Evolutionary conservation across 2,888 invertebrate species (phyloP), one percentile per base, ranked within the genome.

Genomic region (Xylota segnis): DNA sequence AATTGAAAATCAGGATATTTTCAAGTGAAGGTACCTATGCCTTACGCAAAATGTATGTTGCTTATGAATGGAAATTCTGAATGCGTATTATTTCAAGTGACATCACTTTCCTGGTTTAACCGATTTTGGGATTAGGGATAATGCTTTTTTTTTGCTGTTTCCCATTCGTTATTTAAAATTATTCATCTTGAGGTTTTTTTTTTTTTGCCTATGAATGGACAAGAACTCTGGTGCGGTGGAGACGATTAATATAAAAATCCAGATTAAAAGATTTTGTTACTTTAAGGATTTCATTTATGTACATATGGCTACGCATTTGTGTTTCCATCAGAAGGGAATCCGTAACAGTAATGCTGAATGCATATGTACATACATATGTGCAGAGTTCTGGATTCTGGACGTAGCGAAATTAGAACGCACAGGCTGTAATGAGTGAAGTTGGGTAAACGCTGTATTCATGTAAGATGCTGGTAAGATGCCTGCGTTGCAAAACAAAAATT

Each of bases 41-140:
- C 86, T 86, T 86, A 68, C 86, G 82, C 16, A 81, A 86, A 77
- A 50, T 76, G 86, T 77, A 71, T 77, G 66, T 34, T 72, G 6
- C 10, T 50, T 27, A 66, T 82, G 74, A 79, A 86, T 86, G 82
- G 72, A 72, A 66, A 59, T 58, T 54, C 47, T 71, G 34, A 68
- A 70, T 50, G 61, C 65, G 47, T 82, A 71, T 72, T 76, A 82
- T 82, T 82, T 82, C 82, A 82, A 81, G 82, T 82, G 86, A 86
- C 82, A 86, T 86, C 86, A 86, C 63, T 72, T 76, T 18, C 14
- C 71, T 54, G 79, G 84, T 45, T 76, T 83, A 83, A 74, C 79
- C 81, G 70, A 81, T 81, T 75, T 76, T 59, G 14, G 82, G 82
- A 72, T 84, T 84, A 81, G 5, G n/a, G 37, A 81, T 75, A 54